A percentile compares a stretch with the other conserved stretches of the same genome.
Conservation (phyloP, 2,888 invertebrate genomes). For the Dynastes maya region DNA sequence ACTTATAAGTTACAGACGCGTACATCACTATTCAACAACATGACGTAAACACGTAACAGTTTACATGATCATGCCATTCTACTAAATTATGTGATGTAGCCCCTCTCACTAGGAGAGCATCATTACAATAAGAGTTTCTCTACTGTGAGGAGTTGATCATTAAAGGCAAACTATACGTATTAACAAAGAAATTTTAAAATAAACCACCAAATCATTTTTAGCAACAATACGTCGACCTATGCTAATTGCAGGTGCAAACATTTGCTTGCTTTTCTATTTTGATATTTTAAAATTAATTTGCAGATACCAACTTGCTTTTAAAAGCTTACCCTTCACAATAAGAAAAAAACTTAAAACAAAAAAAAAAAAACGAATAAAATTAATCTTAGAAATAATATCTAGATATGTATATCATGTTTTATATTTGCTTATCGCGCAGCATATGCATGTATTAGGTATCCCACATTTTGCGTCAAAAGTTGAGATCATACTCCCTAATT, state of each 20-base stretch:
- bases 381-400: too few species aligned
- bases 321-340: background rate
- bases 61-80: conserved; percentile 21
- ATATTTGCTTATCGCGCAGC: too few species aligned
- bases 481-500: too few species aligned
- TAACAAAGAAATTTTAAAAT: background rate
- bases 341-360: background rate
- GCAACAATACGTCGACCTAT: too few species aligned
- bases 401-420: too few species aligned
- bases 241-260: too few species aligned
- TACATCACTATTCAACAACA: conserved; percentile 22
- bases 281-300: background rate
- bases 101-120: background rate
- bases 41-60: conserved; percentile 2
- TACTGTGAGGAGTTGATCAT: background rate
- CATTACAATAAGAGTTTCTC: background rate
- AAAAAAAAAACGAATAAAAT: too few species aligned
- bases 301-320: background rate
- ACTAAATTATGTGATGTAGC: conserved; percentile 21
- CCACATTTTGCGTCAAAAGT: too few species aligned
- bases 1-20: too few species aligned
- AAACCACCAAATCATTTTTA: too few species aligned
- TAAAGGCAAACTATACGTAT: background rate
- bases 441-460: too few species aligned
- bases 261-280: background rate